Conservation (phyloP, 2,113 vertebrate species). For the Geococcyx californianus region DNA sequence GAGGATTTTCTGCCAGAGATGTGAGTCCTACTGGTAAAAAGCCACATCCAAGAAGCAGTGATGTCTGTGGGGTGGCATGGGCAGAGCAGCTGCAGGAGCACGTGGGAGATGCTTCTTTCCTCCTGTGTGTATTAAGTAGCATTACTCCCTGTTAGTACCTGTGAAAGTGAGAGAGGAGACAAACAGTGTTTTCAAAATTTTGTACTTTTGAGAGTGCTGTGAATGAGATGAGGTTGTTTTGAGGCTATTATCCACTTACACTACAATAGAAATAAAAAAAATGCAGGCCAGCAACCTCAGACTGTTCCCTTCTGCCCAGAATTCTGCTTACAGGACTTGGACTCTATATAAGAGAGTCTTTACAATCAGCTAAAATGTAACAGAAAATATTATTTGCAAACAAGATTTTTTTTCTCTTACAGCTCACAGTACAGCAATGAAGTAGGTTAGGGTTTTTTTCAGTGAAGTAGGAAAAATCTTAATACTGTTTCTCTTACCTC, state of each 20-base stretch:
- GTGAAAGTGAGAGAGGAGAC: background rate
- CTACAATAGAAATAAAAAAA: background rate
- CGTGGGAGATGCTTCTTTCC: background rate
- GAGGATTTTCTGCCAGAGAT: background rate
- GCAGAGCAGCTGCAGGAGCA: background rate
- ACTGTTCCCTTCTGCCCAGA: background rate
- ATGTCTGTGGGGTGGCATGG: fast-evolving
- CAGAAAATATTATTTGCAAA: background rate
- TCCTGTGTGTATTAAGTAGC: background rate
- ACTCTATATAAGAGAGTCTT: background rate
- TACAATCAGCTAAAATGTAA: background rate
- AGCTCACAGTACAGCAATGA: background rate
- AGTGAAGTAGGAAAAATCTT: background rate
- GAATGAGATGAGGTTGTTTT: background rate
- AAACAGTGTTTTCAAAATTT: background rate
- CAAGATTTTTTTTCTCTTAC: background rate
- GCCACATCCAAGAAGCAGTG: fast-evolving
- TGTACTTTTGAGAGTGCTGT: background rate
- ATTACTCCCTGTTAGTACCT: background rate
- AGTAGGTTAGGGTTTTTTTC: background rate
- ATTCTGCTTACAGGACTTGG: background rate
- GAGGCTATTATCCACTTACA: background rate
- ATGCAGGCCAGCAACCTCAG: background rate
- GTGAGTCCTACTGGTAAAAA: background rate
- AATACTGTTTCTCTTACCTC: background rate